phyloP scores from a whole-genome alignment of 2,113 vertebrate species.

The Puma concolor region DNA sequence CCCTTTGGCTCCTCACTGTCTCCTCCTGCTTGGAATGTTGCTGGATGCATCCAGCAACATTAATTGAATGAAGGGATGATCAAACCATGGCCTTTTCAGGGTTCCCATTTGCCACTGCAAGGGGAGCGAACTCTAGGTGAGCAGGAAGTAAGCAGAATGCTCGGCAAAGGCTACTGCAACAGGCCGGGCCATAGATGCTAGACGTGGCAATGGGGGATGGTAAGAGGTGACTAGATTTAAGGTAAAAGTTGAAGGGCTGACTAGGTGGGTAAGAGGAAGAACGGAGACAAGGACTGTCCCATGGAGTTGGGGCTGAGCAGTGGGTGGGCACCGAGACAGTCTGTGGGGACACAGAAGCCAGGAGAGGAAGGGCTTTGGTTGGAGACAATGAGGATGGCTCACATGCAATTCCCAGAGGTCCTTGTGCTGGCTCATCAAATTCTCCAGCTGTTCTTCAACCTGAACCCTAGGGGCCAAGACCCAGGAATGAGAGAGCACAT shows the following conservation, averaged over 20 bases:
- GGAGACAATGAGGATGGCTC: background rate
- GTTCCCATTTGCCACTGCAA: background rate
- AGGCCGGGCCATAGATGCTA: fast-evolving
- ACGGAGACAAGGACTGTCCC: background rate
- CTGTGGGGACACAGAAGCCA: background rate
- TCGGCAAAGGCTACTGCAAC: background rate
- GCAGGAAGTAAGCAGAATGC: background rate
- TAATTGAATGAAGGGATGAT: background rate
- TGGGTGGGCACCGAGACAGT: background rate
- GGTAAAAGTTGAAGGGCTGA: background rate
- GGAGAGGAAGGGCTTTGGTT: background rate
- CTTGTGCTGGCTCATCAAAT: constrained; percentile 43
- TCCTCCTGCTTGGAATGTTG: background rate
- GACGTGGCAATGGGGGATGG: fast-evolving
- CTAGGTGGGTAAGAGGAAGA: background rate
- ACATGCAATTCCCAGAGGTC: constrained; percentile 77
- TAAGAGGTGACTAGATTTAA: background rate
- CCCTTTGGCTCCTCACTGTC: background rate
- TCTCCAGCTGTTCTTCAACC: background rate
- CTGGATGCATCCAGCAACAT: background rate
- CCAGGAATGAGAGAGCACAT: background rate
- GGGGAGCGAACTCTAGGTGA: background rate
- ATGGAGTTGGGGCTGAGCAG: background rate
- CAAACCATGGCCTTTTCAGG: background rate
- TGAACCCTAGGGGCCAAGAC: constrained; percentile 3